Base-by-base conservation (phyloP, 2,888 invertebrate genomes). In the Tetragnatha montana region DNA sequence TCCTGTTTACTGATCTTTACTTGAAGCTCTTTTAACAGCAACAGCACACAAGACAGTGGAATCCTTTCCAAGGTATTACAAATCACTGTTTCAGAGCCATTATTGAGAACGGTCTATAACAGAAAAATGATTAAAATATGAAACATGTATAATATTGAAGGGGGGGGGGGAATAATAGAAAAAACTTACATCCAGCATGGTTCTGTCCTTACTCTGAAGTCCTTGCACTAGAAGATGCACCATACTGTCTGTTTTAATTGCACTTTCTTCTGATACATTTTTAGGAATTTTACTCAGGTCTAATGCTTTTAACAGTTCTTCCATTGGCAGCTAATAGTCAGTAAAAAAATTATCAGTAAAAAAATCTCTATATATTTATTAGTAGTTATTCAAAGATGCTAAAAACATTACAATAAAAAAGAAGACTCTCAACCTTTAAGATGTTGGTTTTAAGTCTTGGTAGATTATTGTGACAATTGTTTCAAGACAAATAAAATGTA, bases 141-240 rank as follows among this genome's bases (percentile, higher is more conserved):
- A 60, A 60, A 60, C 60, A 60, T 60, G 12, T 1, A 8, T 60
- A 6, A 4, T 10, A 60, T 17, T 60, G 14, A 60, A 60, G 0
- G 17, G 4, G 0, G 10, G n/a, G 0, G 60, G 4, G 7, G 10
- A 12, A 60, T 6, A 60, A 60, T 4, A 60, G 19, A 35, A 60
- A n/a, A 71, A 50, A 89, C 91, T 85, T 81, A 91, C 91, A 88
- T 91, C 93, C 51, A 98, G 94, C 92, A 98, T 95, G 74, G 94
- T 94, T 91, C 95, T 95, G 93, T 98, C 97, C 92, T 96, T 96
- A 92, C 98, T 98, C 92, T 97, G 97, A 60, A 98, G 94, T 0
- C 97, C 98, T 92, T 94, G 98, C 85, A 97, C 94, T 10, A 98
- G 94, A 10, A 98, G 94, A 91, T 97, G 96, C 1, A 96, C 96